phyloP scores from a whole-genome alignment of 2,113 vertebrate genomes.

The Cephalopterus ornatus region DNA sequence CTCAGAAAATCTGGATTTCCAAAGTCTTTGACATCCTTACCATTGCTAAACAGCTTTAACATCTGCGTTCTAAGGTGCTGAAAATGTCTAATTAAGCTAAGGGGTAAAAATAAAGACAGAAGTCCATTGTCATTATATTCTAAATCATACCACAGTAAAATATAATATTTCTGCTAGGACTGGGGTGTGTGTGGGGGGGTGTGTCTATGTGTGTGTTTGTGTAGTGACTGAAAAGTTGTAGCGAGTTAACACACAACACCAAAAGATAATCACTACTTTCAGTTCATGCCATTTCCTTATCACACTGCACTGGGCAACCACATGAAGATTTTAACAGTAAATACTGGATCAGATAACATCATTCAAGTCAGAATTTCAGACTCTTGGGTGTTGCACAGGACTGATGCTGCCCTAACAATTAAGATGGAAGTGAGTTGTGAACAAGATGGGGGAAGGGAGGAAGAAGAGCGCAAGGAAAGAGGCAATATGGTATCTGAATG shows the following conservation, averaged over 20 bases:
- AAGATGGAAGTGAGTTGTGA: neutral
- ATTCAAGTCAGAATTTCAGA: neutral
- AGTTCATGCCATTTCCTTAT: neutral
- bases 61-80: neutral
- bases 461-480: neutral
- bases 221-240: neutral
- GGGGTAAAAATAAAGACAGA: neutral
- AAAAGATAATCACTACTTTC: neutral
- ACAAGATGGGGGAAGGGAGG: neutral
- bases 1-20: neutral
- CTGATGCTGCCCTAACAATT: neutral
- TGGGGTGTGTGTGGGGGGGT: neutral
- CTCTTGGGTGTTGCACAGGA: neutral
- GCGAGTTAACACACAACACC: neutral
- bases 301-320: neutral
- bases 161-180: neutral
- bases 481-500: rapidly evolving
- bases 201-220: neutral
- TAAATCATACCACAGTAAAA: neutral
- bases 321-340: neutral
- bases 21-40: neutral
- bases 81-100: neutral
- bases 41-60: neutral
- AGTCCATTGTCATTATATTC: neutral
- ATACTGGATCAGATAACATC: neutral